These are phyloP conservation scores for Fragum fragum DNA, from an alignment of 2,888 invertebrate species.

Conservation along the genomic window DNA sequence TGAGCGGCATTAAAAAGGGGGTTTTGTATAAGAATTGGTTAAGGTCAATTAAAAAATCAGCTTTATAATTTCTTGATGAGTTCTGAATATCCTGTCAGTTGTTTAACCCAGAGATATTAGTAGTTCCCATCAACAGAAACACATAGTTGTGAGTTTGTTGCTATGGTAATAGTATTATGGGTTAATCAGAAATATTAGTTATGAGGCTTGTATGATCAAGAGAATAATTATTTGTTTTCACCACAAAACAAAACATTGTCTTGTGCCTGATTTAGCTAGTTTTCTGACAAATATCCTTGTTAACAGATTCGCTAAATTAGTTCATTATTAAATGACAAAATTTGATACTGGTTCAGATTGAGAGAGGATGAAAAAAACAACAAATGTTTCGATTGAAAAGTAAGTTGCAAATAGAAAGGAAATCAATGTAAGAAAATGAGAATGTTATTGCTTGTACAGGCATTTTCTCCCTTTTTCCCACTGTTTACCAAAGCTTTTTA, in stretches of 20 bases:
- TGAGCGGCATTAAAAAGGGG: too few species aligned
- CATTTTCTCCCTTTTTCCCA: background rate
- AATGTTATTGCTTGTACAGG: background rate
- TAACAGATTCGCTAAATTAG: too few species aligned
- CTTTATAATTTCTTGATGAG: too few species aligned
- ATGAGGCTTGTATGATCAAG: slow-evolving; percentile 13
- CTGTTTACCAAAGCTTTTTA: background rate
- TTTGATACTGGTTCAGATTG: background rate
- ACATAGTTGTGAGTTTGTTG: slow-evolving; percentile 30
- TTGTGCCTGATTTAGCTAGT: background rate
- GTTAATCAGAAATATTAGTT: slow-evolving; percentile 30
- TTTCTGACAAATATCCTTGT: background rate
- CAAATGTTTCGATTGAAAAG: too few species aligned
- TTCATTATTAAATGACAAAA: too few species aligned
- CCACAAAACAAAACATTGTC: slow-evolving; percentile 12
- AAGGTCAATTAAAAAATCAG: too few species aligned
- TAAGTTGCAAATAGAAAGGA: background rate
- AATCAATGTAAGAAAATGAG: background rate
- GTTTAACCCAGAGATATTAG: slow-evolving; percentile 2
- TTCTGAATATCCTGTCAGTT: background rate
- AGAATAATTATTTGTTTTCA: slow-evolving; percentile 20
- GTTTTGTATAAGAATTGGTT: too few species aligned
- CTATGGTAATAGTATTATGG: slow-evolving; percentile 20
- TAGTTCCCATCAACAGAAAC: slow-evolving; percentile 10
- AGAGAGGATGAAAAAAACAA: background rate